Percentiles rank a stretch among this genome's conserved stretches.
These are phyloP conservation scores for Tetragonisca angustula DNA, from an alignment of 2,888 invertebrate genomes.

Conservation along the genomic window DNA sequence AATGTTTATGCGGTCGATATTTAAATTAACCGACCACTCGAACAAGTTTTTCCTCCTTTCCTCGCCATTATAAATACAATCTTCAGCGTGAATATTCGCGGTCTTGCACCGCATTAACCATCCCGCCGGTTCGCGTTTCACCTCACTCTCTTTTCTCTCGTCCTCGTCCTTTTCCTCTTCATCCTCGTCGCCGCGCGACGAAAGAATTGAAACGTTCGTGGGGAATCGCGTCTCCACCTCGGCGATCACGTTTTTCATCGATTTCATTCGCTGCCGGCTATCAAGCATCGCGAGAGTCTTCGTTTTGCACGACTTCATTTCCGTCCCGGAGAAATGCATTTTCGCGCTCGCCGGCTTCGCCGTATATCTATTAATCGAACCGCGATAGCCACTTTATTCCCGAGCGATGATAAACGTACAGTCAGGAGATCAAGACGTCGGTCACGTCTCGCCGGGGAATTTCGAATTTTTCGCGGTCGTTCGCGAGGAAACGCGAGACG, in stretches of 20 bases:
- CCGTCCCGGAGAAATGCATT: slow-evolving; percentile 3
- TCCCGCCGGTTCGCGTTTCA: background rate
- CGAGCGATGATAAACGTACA: background rate
- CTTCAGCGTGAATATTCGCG: slow-evolving; percentile 36
- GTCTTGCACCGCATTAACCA: slow-evolving; percentile 34
- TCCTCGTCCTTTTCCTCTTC: no score
- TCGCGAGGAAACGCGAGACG: background rate
- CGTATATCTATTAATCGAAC: slow-evolving; percentile 6
- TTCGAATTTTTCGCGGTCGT: background rate
- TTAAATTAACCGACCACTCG: slow-evolving; percentile 55
- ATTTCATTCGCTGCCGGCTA: background rate
- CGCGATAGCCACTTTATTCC: background rate
- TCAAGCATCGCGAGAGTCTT: background rate
- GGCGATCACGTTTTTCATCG: slow-evolving; percentile 9
- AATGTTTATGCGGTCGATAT: slow-evolving; percentile 58
- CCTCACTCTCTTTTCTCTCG: background rate
- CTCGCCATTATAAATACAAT: slow-evolving; percentile 46
- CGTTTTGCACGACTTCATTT: background rate
- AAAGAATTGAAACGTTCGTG: slow-evolving; percentile 6
- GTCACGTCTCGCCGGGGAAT: background rate
- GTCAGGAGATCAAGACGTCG: no score
- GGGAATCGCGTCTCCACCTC: background rate
- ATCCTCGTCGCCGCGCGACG: background rate
- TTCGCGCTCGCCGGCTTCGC: background rate
- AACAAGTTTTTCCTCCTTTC: slow-evolving; percentile 51